Percentiles rank a stretch among this genome's conserved stretches.
phyloP scores from a whole-genome alignment of 2,888 invertebrate genomes.

The Eupithecia tripunctaria region DNA sequence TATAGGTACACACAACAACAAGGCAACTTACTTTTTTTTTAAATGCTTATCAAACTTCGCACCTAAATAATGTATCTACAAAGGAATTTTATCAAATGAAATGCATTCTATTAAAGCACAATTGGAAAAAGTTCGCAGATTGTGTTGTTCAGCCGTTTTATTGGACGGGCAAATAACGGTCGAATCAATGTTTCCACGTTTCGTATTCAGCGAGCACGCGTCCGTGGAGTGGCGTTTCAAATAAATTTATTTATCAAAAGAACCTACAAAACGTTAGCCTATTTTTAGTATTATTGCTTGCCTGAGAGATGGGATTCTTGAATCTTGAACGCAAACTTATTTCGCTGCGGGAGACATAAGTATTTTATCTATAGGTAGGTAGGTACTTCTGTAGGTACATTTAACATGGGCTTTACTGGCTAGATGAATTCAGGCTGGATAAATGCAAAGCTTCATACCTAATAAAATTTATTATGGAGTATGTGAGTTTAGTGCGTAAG shows the following conservation, averaged over 20 bases:
- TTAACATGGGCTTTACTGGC: not conserved
- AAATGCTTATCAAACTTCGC: not conserved
- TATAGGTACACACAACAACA: not conserved
- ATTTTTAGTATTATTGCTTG: constrained; percentile 21
- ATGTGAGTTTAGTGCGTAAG: too few species aligned
- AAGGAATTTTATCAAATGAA: not conserved
- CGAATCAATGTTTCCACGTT: constrained; percentile 65
- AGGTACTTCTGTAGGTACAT: not conserved
- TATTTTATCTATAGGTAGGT: not conserved
- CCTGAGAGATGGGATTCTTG: constrained; percentile 3
- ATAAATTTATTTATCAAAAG: constrained; percentile 56
- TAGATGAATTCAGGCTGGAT: not conserved
- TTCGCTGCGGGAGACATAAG: not conserved
- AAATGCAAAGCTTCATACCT: not conserved
- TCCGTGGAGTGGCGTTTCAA: constrained; percentile 51
- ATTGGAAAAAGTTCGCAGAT: constrained; percentile 2
- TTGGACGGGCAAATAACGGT: constrained; percentile 57
- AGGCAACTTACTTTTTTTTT: too few species aligned
- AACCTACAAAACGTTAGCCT: constrained; percentile 43
- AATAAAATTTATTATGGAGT: not conserved
- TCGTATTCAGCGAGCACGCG: constrained; percentile 59
- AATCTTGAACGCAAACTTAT: not conserved
- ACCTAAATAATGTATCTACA: not conserved
- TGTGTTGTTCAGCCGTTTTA: constrained; percentile 47
- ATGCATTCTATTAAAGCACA: constrained; percentile 3